Base-by-base conservation (phyloP, 2,113 vertebrate species). In the Oreochromis niloticus region DNA sequence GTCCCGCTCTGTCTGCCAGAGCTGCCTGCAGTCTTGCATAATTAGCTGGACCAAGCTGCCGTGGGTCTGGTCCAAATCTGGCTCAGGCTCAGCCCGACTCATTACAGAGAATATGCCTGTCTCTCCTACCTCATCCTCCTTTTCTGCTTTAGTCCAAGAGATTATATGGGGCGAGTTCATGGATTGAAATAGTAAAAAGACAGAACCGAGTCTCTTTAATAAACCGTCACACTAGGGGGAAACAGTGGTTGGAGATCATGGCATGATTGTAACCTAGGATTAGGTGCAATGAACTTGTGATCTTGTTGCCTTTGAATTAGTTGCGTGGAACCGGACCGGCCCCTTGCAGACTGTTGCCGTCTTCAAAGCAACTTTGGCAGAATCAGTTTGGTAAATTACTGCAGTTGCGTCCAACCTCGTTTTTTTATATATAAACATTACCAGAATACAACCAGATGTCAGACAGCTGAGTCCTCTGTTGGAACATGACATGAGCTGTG, bases 11-110 rank as follows among this genome's bases (percentile, higher is more conserved):
- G 82, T 84, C 57, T 92, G 83, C 87, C 85, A 85, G 84, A 75
- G 57, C 82, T 82, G 88, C 91, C 84, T 92, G 87, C 82, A 85
- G 85, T 57, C 87, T 55, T 86, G 93, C 79, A 93, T 95, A 94
- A 93, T 92, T 59, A 95, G 92, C 87, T 94, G 92, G 93, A 88
- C 88, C 3, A 19, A 89, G 80, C 78, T 48, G 81, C 84, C 11
- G 17, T 24, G 41, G 87, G 71, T 87, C 91, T 85, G 83, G 85
- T 88, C 92, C 90, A 91, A 88, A 82, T 91, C 86, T 92, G 92
- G 92, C 93, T 85, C 39, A 1, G 61, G 63, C 84, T 93, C 93
- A 92, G 81, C 85, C 88, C 6, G 11, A 82, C 91, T 95, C 93
- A 89, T 94, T 93, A 92, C 83, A 63, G 88, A 92, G 85, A 90